phyloP scores from a whole-genome alignment of 2,113 vertebrate species.

The Percina caprodes region DNA sequence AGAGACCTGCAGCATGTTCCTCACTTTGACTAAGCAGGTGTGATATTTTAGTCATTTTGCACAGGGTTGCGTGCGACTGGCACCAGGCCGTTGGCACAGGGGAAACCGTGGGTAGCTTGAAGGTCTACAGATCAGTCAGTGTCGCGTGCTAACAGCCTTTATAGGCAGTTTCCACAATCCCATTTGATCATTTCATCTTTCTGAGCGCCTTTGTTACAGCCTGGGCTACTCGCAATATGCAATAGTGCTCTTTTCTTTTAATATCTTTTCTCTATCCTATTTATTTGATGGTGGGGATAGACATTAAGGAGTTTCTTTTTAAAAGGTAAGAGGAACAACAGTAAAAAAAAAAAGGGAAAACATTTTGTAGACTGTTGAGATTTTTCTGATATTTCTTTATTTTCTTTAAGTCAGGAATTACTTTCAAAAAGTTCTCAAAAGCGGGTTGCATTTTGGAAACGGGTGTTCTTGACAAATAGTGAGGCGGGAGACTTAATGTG shows the following conservation, averaged over 20 bases:
- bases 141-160: conserved; percentile 75
- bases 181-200: conserved; percentile 41
- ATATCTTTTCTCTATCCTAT: too few relatives aligned
- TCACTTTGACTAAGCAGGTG: conserved; percentile 32
- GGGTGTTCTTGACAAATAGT: too few relatives aligned
- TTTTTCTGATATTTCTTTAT: neutral
- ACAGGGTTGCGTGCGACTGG: conserved; percentile 69
- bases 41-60: conserved; percentile 51
- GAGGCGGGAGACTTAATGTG: neutral
- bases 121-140: conserved; percentile 74
- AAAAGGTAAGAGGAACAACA: conserved; percentile 48
- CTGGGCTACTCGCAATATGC: neutral
- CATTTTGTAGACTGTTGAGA: neutral
- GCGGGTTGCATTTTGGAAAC: neutral
- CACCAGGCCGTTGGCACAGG: conserved; percentile 58
- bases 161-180: conserved; percentile 44
- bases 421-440: neutral
- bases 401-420: neutral
- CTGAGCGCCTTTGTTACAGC: too few relatives aligned
- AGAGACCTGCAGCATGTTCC: neutral
- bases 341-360: neutral
- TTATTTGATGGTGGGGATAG: neutral
- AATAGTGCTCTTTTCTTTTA: neutral
- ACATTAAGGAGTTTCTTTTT: neutral
- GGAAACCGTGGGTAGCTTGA: conserved; percentile 54